Evolutionary conservation across 2,888 invertebrate genomes (phyloP).

Genomic region (Brassicogethes aeneus): DNA sequence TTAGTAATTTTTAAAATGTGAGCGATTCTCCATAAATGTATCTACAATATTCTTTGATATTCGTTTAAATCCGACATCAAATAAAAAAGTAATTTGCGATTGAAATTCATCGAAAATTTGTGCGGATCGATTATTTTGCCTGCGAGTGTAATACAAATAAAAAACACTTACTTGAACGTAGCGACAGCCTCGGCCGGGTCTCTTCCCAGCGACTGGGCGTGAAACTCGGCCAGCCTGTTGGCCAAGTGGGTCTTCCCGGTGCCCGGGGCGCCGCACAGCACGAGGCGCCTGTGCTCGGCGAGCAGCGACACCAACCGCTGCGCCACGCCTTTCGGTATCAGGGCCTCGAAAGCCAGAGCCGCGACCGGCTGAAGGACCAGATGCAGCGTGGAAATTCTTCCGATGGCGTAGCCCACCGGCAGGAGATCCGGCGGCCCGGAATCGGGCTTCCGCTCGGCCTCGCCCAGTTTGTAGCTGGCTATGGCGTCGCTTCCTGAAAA

Average conservation of each 20-base stretch:
- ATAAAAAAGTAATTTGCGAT: no score
- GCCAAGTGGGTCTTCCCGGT: slow-evolving; percentile 96
- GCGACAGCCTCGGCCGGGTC: slow-evolving; percentile 88
- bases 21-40: no score
- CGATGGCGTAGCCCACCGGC: slow-evolving; percentile 89
- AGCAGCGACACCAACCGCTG: slow-evolving; percentile 73
- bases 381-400: slow-evolving; percentile 75
- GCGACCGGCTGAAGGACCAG: slow-evolving; percentile 84
- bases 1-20: no score
- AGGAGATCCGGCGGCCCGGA: slow-evolving; percentile 79
- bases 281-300: slow-evolving; percentile 86
- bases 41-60: no score
- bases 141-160: background rate
- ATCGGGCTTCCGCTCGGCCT: slow-evolving; percentile 72
- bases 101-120: no score
- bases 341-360: slow-evolving; percentile 86
- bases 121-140: no score
- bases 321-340: slow-evolving; percentile 93
- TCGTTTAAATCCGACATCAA: no score
- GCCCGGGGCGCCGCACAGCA: slow-evolving; percentile 91
- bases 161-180: slow-evolving; percentile 70
- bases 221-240: slow-evolving; percentile 87
- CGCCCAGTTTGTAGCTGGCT: slow-evolving; percentile 88
- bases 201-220: slow-evolving; percentile 72
- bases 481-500: slow-evolving; percentile 63